Conservation (phyloP, 1,140 invertebrate species). For the Centruroides vittatus region DNA sequence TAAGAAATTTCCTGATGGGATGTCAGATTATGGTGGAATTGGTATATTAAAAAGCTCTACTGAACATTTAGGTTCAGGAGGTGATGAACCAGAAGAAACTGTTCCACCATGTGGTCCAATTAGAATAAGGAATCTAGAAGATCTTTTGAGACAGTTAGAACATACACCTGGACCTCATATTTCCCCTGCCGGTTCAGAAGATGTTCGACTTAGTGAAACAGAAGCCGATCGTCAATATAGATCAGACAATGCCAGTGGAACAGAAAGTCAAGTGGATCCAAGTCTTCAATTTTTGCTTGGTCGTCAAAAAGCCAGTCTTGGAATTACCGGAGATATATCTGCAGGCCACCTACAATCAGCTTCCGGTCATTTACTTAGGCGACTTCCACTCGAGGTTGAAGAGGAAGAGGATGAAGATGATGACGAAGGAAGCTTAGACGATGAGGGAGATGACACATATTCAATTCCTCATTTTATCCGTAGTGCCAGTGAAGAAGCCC, state of each 20-base stretch:
- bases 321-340: neutral
- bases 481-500: slow-evolving; percentile 74
- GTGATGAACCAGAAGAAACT: slow-evolving; percentile 30
- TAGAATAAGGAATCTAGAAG: slow-evolving; percentile 75
- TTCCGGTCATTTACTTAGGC: slow-evolving; percentile 3
- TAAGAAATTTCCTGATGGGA: slow-evolving; percentile 4
- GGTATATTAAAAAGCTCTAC: slow-evolving; percentile 2
- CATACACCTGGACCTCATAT: slow-evolving; percentile 58
- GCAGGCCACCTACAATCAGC: neutral
- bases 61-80: slow-evolving; percentile 22
- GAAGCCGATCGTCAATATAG: slow-evolving; percentile 65
- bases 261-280: slow-evolving; percentile 12
- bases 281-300: slow-evolving; percentile 1
- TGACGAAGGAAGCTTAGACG: slow-evolving; percentile 43
- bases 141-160: slow-evolving; percentile 76
- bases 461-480: slow-evolving; percentile 80
- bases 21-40: slow-evolving; percentile 5
- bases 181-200: slow-evolving; percentile 68
- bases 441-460: slow-evolving; percentile 70
- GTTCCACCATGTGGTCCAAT: slow-evolving; percentile 29
- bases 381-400: slow-evolving; percentile 4
- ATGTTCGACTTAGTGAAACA: slow-evolving; percentile 78
- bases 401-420: slow-evolving; percentile 13
- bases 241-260: slow-evolving; percentile 31
- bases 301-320: neutral